Evolutionary conservation across 2,113 vertebrate species (phyloP).

Genomic region (Crotalus tigris): DNA sequence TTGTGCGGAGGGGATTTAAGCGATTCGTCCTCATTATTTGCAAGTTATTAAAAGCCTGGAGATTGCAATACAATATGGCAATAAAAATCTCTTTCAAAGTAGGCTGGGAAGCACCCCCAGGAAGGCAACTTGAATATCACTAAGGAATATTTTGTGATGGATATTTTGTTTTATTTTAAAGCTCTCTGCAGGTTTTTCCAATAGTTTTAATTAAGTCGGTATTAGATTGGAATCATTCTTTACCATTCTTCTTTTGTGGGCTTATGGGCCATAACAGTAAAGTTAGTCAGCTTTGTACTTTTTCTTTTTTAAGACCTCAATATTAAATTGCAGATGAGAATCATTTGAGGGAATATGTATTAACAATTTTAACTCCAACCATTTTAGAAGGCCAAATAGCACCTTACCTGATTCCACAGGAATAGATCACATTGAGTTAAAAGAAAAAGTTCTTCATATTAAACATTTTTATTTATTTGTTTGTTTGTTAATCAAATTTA

Average conservation of each 20-base stretch:
- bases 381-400: not conserved
- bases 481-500: not conserved
- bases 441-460: not conserved
- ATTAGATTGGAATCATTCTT: conserved; percentile 18
- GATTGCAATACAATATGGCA: conserved; percentile 11
- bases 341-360: not conserved
- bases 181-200: conserved; percentile 11
- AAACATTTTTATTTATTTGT: not conserved
- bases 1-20: conserved; percentile 52
- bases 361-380: not conserved
- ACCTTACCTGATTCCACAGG: not conserved
- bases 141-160: conserved; percentile 4
- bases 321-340: not conserved
- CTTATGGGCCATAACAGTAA: not conserved
- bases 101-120: not conserved
- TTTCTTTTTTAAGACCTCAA: not conserved
- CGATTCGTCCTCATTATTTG: conserved; percentile 45
- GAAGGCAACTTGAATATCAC: conserved; percentile 1
- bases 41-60: conserved; percentile 42
- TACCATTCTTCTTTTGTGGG: conserved; percentile 11
- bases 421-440: not conserved
- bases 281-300: conserved; percentile 19
- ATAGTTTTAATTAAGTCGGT: not conserved
- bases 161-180: conserved; percentile 22
- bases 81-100: not conserved